phyloP scores from a whole-genome alignment of 2,888 invertebrate species.

The Pharmacophagus antenor region DNA sequence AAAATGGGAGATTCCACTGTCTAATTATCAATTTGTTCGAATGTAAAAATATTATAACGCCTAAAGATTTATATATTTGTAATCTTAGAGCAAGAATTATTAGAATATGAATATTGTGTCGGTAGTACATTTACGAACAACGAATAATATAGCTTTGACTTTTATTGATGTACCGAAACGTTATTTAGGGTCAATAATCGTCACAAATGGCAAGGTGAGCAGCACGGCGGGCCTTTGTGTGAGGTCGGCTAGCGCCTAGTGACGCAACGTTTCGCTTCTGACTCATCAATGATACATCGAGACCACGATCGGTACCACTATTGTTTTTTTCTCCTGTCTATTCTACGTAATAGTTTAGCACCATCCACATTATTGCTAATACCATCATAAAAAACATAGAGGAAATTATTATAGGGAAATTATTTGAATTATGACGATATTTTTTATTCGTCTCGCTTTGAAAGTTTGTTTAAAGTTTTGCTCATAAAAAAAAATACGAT shows the following conservation, averaged over 20 bases:
- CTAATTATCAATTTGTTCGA: too few relatives aligned
- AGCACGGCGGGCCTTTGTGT: slow-evolving; percentile 35
- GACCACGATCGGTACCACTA: slow-evolving; percentile 46
- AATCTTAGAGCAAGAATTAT: neutral
- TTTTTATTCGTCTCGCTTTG: too few relatives aligned
- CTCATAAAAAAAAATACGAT: too few relatives aligned
- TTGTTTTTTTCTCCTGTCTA: slow-evolving; percentile 46
- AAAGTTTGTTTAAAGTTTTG: too few relatives aligned
- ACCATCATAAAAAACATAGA: too few relatives aligned
- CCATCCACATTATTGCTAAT: too few relatives aligned
- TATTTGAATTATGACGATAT: too few relatives aligned
- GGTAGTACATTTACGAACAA: neutral
- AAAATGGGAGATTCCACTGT: too few relatives aligned
- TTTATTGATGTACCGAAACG: slow-evolving; percentile 20
- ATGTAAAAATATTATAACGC: too few relatives aligned
- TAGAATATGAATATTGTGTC: neutral
- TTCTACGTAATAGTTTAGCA: neutral
- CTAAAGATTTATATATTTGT: neutral
- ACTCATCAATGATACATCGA: slow-evolving; percentile 60
- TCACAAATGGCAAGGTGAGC: slow-evolving; percentile 38
- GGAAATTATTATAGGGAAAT: too few relatives aligned
- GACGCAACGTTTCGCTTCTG: slow-evolving; percentile 52
- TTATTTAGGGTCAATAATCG: slow-evolving; percentile 41
- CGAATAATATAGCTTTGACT: neutral
- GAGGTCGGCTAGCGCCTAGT: slow-evolving; percentile 50